phyloP scores from a whole-genome alignment of 2,888 invertebrate genomes.

The Acanthopleura granulata region DNA sequence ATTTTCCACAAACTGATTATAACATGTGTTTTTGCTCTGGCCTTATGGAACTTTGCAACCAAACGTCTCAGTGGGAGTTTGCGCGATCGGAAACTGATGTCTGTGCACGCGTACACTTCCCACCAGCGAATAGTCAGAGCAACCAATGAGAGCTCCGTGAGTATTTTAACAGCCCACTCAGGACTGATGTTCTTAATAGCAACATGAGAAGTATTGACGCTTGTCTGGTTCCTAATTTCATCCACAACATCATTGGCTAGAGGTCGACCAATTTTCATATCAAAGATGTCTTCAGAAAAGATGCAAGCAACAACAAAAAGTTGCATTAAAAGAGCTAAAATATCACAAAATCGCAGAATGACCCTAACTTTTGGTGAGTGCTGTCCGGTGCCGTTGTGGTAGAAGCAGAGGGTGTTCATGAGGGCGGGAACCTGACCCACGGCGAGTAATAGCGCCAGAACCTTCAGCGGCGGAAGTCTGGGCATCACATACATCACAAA shows the following conservation, averaged over 20 bases:
- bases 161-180: not conserved
- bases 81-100: not conserved
- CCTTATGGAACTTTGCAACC: not conserved
- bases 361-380: not conserved
- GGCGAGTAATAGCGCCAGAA: not conserved
- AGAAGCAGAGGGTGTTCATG: not conserved
- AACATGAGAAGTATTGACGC: not conserved
- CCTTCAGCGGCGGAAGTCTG: not conserved
- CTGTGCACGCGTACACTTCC: not conserved
- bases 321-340: constrained; percentile 10
- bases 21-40: not conserved
- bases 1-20: constrained; percentile 7
- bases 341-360: not conserved
- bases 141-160: not conserved
- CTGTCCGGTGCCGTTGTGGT: not conserved
- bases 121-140: constrained; percentile 1
- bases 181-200: not conserved
- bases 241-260: not conserved
- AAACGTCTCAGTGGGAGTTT: not conserved
- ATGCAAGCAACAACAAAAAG: not conserved
- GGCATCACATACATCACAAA: constrained; percentile 7
- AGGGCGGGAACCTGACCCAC: not conserved
- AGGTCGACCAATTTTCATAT: not conserved
- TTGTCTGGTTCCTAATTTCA: not conserved
- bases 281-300: not conserved